Evolutionary conservation across 2,113 vertebrate species (phyloP), one percentile per base, ranked within the genome.

Genomic region (Thamnaconus septentrionalis): DNA sequence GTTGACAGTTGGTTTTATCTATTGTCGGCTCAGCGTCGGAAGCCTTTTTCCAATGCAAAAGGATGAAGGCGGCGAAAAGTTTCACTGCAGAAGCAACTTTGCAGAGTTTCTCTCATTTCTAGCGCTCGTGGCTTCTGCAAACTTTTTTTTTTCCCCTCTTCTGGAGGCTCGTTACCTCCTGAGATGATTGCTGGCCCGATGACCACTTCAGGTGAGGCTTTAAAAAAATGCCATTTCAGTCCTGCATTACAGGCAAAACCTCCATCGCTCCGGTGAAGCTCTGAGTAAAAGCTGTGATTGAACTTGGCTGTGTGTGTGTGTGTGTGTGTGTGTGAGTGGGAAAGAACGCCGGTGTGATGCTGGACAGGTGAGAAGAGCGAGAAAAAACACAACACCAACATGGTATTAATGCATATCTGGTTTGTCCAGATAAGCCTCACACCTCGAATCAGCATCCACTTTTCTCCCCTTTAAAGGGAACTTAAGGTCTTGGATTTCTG

Each of bases 171-270:
- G 59, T 58, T 69, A 63, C 63, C 60, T 66, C 66, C 71, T 45
- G 69, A 60, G 65, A 70, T 73, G 76, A 78, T 78, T 59, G 60
- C 62, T 58, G 68, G 53, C 44, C 18, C 18, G 18, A 31, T 31
- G 18, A 31, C 18, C 18, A 31, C 18, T 31, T 70, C 59, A 67
- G 43, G 70, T 53, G 62, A 61, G 64, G 55, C 59, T 52, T 53
- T 0, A 18, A 31, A 31, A 31, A 31, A 31, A 31, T 40, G 50
- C 18, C 61, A 50, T 69, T 49, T 61, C 53, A n/a, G 40, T 8
- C 41, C 43, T 7, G 59, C 47, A 62, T 71, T 71, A 64, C 51
- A 47, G 31, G 44, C 55, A 66, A 41, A 65, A 69, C 66, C 55
- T 66, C 63, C 41, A 49, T 41, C 56, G 64, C 57, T 61, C 52